Percentiles rank a stretch among this genome's conserved stretches.
Conservation (phyloP, 2,888 invertebrate species). For the Patella ulyssiponensis region DNA sequence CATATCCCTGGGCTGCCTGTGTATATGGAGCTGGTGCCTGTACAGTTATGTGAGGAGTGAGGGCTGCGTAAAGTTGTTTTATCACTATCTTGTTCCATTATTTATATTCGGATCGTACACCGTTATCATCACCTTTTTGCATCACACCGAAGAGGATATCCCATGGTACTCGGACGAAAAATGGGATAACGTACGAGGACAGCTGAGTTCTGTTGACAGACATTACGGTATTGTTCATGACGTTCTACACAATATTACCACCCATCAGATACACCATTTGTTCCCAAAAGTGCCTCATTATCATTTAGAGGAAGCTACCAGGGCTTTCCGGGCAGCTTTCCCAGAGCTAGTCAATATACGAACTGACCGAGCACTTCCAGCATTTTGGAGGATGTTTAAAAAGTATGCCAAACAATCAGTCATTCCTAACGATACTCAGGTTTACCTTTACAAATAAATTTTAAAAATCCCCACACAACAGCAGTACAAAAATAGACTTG, state of each 20-base stretch:
- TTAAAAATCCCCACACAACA: background rate
- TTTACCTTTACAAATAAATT: slow-evolving; percentile 45
- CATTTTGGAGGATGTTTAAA: slow-evolving; percentile 56
- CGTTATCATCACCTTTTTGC: slow-evolving; percentile 64
- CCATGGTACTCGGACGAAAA: slow-evolving; percentile 61
- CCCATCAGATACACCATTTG: slow-evolving; percentile 65
- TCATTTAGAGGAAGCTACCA: slow-evolving; percentile 61
- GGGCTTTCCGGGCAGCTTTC: slow-evolving; percentile 54
- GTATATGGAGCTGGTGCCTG: slow-evolving; percentile 40
- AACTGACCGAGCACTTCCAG: slow-evolving; percentile 56
- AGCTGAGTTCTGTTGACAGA: slow-evolving; percentile 62
- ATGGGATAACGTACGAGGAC: slow-evolving; percentile 65
- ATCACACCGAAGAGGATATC: slow-evolving; percentile 60
- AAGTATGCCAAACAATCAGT: slow-evolving; percentile 47
- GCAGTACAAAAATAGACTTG: too few species aligned
- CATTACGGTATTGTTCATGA: slow-evolving; percentile 62
- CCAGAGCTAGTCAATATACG: slow-evolving; percentile 54
- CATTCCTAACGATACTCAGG: slow-evolving; percentile 35
- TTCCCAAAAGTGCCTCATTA: slow-evolving; percentile 66
- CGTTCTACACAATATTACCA: slow-evolving; percentile 63
- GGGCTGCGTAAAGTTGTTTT: slow-evolving; percentile 46
- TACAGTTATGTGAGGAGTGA: slow-evolving; percentile 38
- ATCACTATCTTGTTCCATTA: slow-evolving; percentile 58
- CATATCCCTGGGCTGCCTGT: slow-evolving; percentile 43
- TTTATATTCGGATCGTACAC: slow-evolving; percentile 62